Evolutionary conservation across 2,888 invertebrate genomes (phyloP).

Genomic region (Lagria hirta): DNA sequence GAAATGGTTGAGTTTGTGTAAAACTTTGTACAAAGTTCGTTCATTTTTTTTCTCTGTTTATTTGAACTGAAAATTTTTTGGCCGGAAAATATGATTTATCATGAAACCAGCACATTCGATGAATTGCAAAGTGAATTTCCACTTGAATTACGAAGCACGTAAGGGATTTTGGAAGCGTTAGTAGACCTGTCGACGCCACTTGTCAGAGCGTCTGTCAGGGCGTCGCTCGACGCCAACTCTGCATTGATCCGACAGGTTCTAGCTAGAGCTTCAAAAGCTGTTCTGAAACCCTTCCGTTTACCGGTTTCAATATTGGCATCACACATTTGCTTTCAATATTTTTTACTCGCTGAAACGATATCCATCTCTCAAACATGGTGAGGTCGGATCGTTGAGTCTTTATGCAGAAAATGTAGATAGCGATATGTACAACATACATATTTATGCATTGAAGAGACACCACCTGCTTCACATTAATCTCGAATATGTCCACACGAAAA

Average conservation of each 20-base stretch:
- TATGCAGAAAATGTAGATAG: too few relatives aligned
- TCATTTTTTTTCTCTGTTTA: too few relatives aligned
- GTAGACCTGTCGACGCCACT: constrained; percentile 33
- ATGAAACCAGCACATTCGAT: constrained; percentile 18
- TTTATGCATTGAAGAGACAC: too few relatives aligned
- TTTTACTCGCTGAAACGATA: constrained; percentile 27
- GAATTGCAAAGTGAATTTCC: constrained; percentile 29
- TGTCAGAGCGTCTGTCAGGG: constrained; percentile 34
- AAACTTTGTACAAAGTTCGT: too few relatives aligned
- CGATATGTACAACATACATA: too few relatives aligned
- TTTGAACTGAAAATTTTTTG: constrained; percentile 3
- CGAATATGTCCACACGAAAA: too few relatives aligned
- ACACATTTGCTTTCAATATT: constrained; percentile 29
- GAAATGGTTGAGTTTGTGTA: too few relatives aligned
- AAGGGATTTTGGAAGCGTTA: constrained; percentile 31
- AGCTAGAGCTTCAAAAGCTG: constrained; percentile 27
- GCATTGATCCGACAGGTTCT: constrained; percentile 28
- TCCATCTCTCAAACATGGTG: constrained; percentile 27
- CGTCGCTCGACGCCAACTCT: constrained; percentile 27
- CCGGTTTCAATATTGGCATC: constrained; percentile 25
- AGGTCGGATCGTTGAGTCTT: too few relatives aligned
- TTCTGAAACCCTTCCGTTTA: constrained; percentile 28
- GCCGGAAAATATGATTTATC: constrained; percentile 12
- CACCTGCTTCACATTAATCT: too few relatives aligned
- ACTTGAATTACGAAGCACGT: constrained; percentile 31